Evolutionary conservation across 2,888 invertebrate species (phyloP), one percentile per base, ranked within the genome.

Genomic region (Neria commutata): DNA sequence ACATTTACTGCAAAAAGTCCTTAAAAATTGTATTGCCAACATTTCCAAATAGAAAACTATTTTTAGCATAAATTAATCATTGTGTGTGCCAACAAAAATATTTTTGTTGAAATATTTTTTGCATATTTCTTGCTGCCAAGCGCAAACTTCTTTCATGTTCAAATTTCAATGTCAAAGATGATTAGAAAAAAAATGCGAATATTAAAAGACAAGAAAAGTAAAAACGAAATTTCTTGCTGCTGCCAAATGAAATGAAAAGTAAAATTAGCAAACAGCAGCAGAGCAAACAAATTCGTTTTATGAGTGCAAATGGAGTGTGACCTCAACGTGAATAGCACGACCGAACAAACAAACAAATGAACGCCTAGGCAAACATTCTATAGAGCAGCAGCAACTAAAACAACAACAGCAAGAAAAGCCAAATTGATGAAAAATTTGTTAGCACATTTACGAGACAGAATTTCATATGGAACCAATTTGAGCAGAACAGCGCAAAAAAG

Each of bases 301-400:
- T 14, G 21, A 42, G 4, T 42, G 17, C 42, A 42, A n/a, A 42
- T 42, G 42, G 42, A 42, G 42, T 42, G 42, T 42, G 42, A 42
- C 42, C 42, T 42, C 42, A 42, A 42, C 42, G 42, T 19, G 42
- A 42, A 19, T 42, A 21, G 37, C 37, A 29, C 29, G 29, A n/a
- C n/a, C n/a, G 29, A 37, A 37, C 37, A 42, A 17, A 17, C 42
- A 17, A 42, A 42, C 42, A 42, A 42, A 29, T 11, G 6, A 29
- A 29, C 29, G 11, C 17, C 17, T 5, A 42, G 14, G 6, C 6
- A 42, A 42, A 21, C 17, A 42, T 14, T n/a, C n/a, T n/a, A n/a
- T n/a, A n/a, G n/a, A n/a, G n/a, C n/a, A n/a, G n/a, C n/a, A n/a
- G n/a, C n/a, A n/a, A n/a, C n/a, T n/a, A n/a, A n/a, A n/a, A n/a